Base-by-base conservation (phyloP, 1,140 invertebrate species). In the Musca domestica region DNA sequence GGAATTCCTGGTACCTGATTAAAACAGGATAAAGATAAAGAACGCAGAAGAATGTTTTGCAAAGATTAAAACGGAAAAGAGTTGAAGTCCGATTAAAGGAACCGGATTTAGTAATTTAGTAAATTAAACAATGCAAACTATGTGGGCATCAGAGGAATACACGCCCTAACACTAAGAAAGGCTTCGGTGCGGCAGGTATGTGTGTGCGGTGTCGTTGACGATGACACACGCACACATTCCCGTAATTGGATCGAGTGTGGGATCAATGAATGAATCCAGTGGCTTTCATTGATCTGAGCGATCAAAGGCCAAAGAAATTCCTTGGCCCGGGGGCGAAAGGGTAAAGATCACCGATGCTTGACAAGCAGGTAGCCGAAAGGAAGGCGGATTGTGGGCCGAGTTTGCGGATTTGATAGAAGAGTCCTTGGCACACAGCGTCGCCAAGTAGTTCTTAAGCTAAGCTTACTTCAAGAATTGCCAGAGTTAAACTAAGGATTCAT, bases 1-100 rank as follows among this genome's bases (percentile, higher is more conserved):
- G 20, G 34, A 61, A 25, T 61, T 61, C 56, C 56, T 61, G 15
- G 56, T 61, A 61, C 27, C 52, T 56, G 56, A 34, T 61, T 61
- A 61, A 56, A 27, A 56, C 52, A 56, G 52, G 52, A 56, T 56
- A 56, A 56, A 56, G 52, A 14, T 27, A 56, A n/a, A 56, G 22
- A 56, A 56, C 23, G 9, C 3, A 27, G 12, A 20, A 7, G 49
- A 7, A 3, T 5, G 51, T 41, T 41, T 56, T 22, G 52, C 12
- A 54, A 30, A 34, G 56, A 41, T 61, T 61, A 61, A 34, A 61
- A 61, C 27, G 56, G 56, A 61, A 61, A 61, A 20, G 56, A 61
- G 27, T 30, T 61, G 19, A 34, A 61, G 34, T 61, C 27, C 17
- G 56, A 41, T 61, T 61, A 41, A 34, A 61, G 56, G 27, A 34